Base-by-base conservation (phyloP, 2,888 invertebrate genomes). In the Euzophera pinguis region DNA sequence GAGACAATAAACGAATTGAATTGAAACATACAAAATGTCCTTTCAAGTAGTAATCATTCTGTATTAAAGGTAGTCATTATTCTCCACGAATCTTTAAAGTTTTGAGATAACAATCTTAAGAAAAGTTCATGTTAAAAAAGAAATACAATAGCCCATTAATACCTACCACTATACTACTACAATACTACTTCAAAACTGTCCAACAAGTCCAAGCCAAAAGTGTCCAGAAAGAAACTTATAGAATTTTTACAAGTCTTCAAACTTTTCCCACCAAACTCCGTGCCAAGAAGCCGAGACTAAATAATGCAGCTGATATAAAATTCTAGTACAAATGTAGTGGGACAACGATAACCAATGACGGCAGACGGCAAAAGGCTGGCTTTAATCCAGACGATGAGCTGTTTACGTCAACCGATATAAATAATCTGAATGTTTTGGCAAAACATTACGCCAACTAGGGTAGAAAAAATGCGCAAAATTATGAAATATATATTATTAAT, bases 401-500 rank as follows among this genome's bases (percentile, higher is more conserved):
- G 57, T 72, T 73, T 75, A 73, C 81, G 83, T 84, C 81, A 81
- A 69, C 61, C 59, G 57, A 61, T 79, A 81, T 75, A 75, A 80
- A 82, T 82, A 73, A 75, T 71, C 57, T 53, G 53, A 71, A 67
- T 72, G 74, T 79, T n/a, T 81, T 81, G 80, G 75, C 83, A 80
- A 74, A 74, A 74, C 61, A 54, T 60, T 58, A 45, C 45, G 60
- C 54, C 53, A 43, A 49, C 39, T 29, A 37, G 10, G 39, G 39
- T 13, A 17, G 27, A 14, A 14, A 22, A 47, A 16, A n/a, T n/a
- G 10, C n/a, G 17, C 29, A 12, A n/a, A n/a, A n/a, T n/a, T n/a
- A n/a, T n/a, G n/a, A n/a, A n/a, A n/a, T n/a, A n/a, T n/a, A n/a
- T n/a, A n/a, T n/a, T n/a, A n/a, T n/a, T n/a, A n/a, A n/a, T n/a